Base-by-base conservation (phyloP, 2,888 invertebrate genomes). In the Metacarcinus magister region DNA sequence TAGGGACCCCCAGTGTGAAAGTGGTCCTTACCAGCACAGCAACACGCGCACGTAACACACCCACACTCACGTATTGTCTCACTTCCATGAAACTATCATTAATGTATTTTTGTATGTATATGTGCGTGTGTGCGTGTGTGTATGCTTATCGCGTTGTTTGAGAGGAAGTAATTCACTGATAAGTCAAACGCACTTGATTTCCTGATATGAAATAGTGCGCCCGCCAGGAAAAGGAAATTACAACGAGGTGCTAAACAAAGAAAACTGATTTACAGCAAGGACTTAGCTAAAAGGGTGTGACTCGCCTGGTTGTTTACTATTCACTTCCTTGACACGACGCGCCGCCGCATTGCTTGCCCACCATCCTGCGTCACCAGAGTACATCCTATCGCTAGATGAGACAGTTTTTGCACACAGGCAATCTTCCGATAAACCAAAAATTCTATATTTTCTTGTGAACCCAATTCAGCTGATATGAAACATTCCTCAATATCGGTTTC, bases 401-500 rank as follows among this genome's bases (percentile, higher is more conserved):
- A 87, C 87, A 39, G 87, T 39, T 87, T 87, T 39, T 87, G 87
- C 87, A 87, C 87, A 39, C 87, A 16, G 2, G 39, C 87, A 87
- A 87, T 87, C 87, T 87, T 87, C 32, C 32, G 87, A 87, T 39
- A 87, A 87, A 32, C 87, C 87, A 87, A 87, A 87, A 87, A 32
- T 87, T 87, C 87, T 87, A 32, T 87, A 87, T 39, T 87, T 75
- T 39, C 87, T 87, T n/a, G 32, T 39, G 87, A 87, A 87, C 87
- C 87, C 87, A 87, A 87, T 87, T 87, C 87, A 32, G 87, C 87
- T 39, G 87, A 87, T 87, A 87, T 39, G 87, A 87, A 87, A 87
- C 87, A 87, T 87, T 87, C 87, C 87, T 87, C 87, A 87, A 87
- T 87, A 87, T 87, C 87, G 87, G 87, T 87, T 87, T 87, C 87